phyloP scores from a whole-genome alignment of 2,113 vertebrate genomes.

The Nerophis lumbriciformis region DNA sequence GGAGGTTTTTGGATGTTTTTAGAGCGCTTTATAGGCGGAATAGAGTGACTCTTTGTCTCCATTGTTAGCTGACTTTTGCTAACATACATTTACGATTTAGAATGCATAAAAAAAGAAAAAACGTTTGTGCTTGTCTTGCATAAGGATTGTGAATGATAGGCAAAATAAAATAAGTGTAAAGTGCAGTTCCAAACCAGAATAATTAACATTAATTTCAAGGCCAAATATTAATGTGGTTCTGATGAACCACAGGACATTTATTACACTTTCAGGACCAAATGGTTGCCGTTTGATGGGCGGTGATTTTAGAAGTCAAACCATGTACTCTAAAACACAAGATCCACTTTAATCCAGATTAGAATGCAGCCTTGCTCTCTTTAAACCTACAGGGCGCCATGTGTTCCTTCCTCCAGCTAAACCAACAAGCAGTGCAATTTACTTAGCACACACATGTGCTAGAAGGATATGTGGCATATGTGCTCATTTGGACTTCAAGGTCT shows the following conservation, averaged over 20 bases:
- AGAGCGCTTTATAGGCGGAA: no score
- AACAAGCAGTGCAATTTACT: not conserved
- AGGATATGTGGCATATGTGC: not conserved
- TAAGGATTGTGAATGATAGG: no score
- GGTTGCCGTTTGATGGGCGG: slow-evolving; percentile 15
- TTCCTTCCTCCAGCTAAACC: slow-evolving; percentile 19
- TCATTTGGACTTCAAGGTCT: not conserved
- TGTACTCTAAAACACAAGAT: slow-evolving; percentile 35
- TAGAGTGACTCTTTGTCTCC: no score
- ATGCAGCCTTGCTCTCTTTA: slow-evolving; percentile 28
- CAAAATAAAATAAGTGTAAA: no score
- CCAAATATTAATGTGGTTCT: not conserved
- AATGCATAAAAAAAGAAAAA: no score
- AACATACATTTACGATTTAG: no score
- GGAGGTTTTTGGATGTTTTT: no score
- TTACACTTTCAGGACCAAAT: slow-evolving; percentile 2
- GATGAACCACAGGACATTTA: not conserved
- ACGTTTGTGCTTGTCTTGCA: no score
- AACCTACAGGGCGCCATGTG: not conserved
- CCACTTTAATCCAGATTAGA: slow-evolving; percentile 58
- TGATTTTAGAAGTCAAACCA: slow-evolving; percentile 39
- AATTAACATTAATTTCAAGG: no score
- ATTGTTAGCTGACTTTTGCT: no score
- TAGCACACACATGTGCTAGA: not conserved
- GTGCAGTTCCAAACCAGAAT: not conserved